Percentiles rank a stretch among this genome's conserved stretches.
phyloP scores from a whole-genome alignment of 2,888 invertebrate genomes.

The Metacarcinus magister region DNA sequence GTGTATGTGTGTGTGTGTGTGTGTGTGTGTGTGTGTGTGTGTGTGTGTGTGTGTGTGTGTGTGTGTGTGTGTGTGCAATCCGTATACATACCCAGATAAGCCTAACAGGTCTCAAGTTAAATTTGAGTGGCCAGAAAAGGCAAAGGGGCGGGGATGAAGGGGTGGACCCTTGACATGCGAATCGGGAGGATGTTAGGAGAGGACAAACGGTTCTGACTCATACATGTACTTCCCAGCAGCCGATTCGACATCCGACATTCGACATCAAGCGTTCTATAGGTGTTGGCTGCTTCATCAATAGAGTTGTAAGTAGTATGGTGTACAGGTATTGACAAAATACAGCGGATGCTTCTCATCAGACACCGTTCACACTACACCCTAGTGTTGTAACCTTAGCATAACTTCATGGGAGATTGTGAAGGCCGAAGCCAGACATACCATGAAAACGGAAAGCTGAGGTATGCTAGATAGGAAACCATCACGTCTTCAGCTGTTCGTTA shows the following conservation, averaged over 20 bases:
- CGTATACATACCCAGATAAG: neutral
- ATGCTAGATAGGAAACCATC: neutral
- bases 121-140: neutral
- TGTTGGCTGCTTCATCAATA: neutral
- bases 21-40: slow-evolving; percentile 2
- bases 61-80: neutral
- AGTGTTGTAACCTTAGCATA: neutral
- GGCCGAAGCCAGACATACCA: neutral
- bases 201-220: neutral
- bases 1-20: neutral
- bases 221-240: too few relatives aligned
- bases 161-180: neutral
- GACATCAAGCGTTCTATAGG: neutral
- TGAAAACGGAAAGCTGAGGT: neutral
- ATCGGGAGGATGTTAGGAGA: neutral
- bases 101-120: neutral
- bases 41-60: slow-evolving; percentile 2
- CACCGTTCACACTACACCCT: neutral
- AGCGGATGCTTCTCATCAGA: neutral
- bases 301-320: neutral
- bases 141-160: neutral
- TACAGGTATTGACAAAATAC: neutral
- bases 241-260: too few relatives aligned
- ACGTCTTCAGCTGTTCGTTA: neutral
- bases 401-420: neutral